Base-by-base conservation (phyloP, 2,888 invertebrate genomes). In the Antheraea yamamai region DNA sequence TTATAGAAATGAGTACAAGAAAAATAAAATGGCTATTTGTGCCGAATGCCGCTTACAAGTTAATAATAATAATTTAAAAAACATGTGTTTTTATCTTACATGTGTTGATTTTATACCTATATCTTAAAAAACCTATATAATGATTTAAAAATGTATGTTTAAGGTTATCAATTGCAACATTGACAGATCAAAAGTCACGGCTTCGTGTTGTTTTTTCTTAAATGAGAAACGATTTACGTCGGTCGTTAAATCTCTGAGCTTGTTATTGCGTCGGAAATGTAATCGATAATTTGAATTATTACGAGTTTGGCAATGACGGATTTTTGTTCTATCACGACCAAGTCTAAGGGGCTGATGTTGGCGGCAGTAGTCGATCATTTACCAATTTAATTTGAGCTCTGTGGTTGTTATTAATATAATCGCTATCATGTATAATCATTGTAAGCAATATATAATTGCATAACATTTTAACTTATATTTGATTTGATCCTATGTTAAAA, bases 291-390 rank as follows among this genome's bases (percentile, higher is more conserved):
- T 74, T 70, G 55, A 47, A 74, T 74, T 68, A 55, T 70, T 18
- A 58, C 55, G 55, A 35, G 55, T 58, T 74, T 74, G 55, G 47
- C 39, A 47, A 70, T 74, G 74, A n/a, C 70, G 74, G 70, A 74
- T 70, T 58, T 70, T 18, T 70, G 74, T 35, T 55, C 74, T 68
- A 71, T 74, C 74, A 70, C 74, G 74, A 71, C 70, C 70, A 23
- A 70, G 70, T 35, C 70, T 74, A 74, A 70, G 55, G 52, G 68
- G 52, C 70, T 66, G 35, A 47, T 20, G 68, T 74, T 52, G 55
- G 26, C 55, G 55, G 55, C n/a, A 74, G 51, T 70, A 55, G 70
- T 35, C 70, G 70, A 58, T 74, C 74, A 55, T 55, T 1, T 39
- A 6, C 70, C 70, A 74, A 26, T 58, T n/a, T 55, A 14, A 52